Percentiles rank a stretch among this genome's conserved stretches.
phyloP scores from a whole-genome alignment of 2,113 vertebrate genomes.

The Sciurus niger region DNA sequence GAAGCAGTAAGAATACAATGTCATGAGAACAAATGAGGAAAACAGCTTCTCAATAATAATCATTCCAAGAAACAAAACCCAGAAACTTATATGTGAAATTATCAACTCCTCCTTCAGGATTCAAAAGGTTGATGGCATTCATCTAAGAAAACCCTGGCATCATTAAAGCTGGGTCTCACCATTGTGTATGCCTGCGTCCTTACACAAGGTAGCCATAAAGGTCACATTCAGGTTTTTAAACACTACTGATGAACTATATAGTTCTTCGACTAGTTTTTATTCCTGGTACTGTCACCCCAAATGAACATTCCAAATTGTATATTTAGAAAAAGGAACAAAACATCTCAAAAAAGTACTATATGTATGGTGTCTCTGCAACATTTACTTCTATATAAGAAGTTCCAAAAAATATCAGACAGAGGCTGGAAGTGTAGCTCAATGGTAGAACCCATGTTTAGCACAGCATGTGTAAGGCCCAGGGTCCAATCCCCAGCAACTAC shows the following conservation, averaged over 20 bases:
- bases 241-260: background rate
- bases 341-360: background rate
- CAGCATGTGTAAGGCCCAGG: background rate
- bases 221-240: conserved; percentile 42
- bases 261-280: conserved; percentile 39
- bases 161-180: background rate
- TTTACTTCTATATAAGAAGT: conserved; percentile 30
- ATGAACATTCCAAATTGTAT: background rate
- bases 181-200: background rate
- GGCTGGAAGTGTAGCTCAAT: no score
- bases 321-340: conserved; percentile 66
- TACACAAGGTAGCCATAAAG: conserved; percentile 21
- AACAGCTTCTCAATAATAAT: background rate
- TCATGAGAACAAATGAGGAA: background rate
- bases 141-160: conserved; percentile 13
- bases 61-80: background rate
- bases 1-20: background rate
- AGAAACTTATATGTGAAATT: conserved; percentile 20
- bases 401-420: conserved; percentile 30
- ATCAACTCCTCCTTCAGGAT: background rate
- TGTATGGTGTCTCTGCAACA: conserved; percentile 26
- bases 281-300: background rate
- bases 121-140: background rate
- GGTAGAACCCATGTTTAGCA: background rate
- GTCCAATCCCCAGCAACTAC: background rate